Evolutionary conservation across 2,888 invertebrate genomes (phyloP).

Genomic region (Nemotelus nigrinus): DNA sequence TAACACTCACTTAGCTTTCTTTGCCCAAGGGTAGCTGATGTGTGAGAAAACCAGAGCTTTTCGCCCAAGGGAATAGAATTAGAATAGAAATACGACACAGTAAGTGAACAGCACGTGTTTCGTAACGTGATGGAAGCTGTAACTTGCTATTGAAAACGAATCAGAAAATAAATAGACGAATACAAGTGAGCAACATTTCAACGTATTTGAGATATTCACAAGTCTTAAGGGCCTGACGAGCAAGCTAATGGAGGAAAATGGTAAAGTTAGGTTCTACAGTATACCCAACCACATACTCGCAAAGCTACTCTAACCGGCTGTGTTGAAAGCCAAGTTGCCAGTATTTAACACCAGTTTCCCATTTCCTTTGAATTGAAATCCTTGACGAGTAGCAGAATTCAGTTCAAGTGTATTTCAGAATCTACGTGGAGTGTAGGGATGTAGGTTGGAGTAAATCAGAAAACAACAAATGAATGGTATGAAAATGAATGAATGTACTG

Average conservation of each 20-base stretch:
- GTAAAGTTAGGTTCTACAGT: background rate
- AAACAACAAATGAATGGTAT: background rate
- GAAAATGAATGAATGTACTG: constrained; percentile 3
- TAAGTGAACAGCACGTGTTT: background rate
- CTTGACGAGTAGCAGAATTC: constrained; percentile 1
- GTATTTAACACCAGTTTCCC: constrained; percentile 24
- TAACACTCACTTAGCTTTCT: background rate
- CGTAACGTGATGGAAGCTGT: background rate
- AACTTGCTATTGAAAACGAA: constrained; percentile 20
- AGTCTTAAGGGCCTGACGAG: too few species aligned
- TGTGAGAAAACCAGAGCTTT: constrained; percentile 23
- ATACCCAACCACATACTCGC: background rate
- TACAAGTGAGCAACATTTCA: constrained; percentile 10
- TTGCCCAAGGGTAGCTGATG: background rate
- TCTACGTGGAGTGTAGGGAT: background rate
- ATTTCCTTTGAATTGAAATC: constrained; percentile 31
- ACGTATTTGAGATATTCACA: too few species aligned
- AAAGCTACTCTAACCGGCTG: background rate
- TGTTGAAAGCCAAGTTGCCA: background rate
- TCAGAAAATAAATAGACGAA: constrained; percentile 1
- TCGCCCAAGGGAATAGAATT: constrained; percentile 18
- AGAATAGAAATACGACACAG: constrained; percentile 22
- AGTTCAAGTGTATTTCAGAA: background rate
- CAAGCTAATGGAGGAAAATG: background rate
- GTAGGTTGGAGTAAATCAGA: background rate